Conservation (phyloP, 2,888 invertebrate species). For the Mermis nigrescens region DNA sequence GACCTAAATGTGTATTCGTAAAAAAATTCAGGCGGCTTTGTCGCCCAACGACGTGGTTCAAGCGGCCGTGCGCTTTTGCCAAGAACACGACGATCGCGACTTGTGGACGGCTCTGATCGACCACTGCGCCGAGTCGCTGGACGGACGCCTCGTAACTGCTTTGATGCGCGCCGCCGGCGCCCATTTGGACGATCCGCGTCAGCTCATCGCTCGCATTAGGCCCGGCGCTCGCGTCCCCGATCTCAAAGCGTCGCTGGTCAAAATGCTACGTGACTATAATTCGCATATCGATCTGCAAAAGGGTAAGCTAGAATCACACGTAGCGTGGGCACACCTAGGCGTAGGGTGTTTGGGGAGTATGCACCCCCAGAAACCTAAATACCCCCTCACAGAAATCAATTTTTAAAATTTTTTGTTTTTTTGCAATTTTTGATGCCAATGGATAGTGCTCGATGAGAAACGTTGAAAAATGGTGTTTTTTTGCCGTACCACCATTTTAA, state of each 20-base stretch:
- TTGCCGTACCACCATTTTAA: too few relatives aligned
- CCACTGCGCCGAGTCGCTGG: constrained; percentile 5
- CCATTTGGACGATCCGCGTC: constrained; percentile 65
- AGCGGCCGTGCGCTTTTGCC: constrained; percentile 83
- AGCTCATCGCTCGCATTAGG: constrained; percentile 54
- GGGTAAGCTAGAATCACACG: too few relatives aligned
- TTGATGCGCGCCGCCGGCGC: constrained; percentile 54
- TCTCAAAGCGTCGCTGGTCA: constrained; percentile 67
- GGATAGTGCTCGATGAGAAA: too few relatives aligned
- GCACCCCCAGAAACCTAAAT: too few relatives aligned
- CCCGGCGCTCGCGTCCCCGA: constrained; percentile 67
- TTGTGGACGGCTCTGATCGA: constrained; percentile 73
- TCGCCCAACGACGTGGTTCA: background rate
- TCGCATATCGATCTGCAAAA: constrained; percentile 46
- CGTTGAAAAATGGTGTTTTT: too few relatives aligned
- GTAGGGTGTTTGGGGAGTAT: too few relatives aligned
- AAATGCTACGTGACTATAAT: constrained; percentile 84
- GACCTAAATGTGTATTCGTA: too few relatives aligned
- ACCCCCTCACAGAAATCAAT: too few relatives aligned
- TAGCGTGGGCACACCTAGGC: too few relatives aligned
- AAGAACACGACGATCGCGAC: constrained; percentile 79
- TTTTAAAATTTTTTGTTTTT: too few relatives aligned
- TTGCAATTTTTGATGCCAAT: too few relatives aligned
- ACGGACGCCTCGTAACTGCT: constrained; percentile 46
- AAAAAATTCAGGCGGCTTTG: too few relatives aligned